These are phyloP conservation scores for Chaunax sp. DNA, from an alignment of 2,797 vertebrate genomes.

Conservation along the genomic window DNA sequence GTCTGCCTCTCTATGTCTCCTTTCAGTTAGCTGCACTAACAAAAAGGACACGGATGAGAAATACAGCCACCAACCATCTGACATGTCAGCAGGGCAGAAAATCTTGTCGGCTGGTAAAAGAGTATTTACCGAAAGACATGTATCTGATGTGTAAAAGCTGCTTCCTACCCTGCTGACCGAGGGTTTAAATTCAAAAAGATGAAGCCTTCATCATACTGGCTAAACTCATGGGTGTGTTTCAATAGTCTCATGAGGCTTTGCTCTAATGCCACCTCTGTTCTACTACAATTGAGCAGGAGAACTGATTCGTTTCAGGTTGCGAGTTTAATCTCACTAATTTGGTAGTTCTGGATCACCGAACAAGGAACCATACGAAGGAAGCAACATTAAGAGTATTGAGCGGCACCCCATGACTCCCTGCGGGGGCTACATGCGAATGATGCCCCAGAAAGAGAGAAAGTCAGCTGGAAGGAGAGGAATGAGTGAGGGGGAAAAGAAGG, in stretches of 20 bases:
- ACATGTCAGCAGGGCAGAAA: background rate
- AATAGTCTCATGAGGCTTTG: constrained; percentile 63
- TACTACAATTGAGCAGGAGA: constrained; percentile 11
- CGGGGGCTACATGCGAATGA: constrained; percentile 70
- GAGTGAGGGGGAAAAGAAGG: constrained; percentile 17
- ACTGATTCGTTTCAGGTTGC: constrained; percentile 11
- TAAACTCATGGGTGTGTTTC: constrained; percentile 65
- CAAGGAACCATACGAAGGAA: constrained; percentile 34
- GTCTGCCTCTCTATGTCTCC: constrained; percentile 37
- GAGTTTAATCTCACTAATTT: constrained; percentile 36
- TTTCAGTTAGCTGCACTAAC: constrained; percentile 38
- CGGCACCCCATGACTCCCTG: constrained; percentile 62
- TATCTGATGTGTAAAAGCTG: background rate
- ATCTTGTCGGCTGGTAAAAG: constrained; percentile 6
- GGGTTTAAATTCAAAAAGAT: constrained; percentile 19
- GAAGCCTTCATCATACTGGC: constrained; percentile 66
- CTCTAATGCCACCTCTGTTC: constrained; percentile 26
- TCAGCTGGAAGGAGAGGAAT: constrained; percentile 34
- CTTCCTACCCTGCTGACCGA: constrained; percentile 4
- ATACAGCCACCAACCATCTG: background rate
- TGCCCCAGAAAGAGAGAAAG: constrained; percentile 49
- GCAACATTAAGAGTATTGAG: constrained; percentile 69
- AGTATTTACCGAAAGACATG: background rate
- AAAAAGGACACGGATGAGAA: constrained; percentile 32
- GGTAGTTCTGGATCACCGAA: constrained; percentile 31